phyloP scores from a whole-genome alignment of 2,888 invertebrate genomes.

The Rhagonycha fulva region DNA sequence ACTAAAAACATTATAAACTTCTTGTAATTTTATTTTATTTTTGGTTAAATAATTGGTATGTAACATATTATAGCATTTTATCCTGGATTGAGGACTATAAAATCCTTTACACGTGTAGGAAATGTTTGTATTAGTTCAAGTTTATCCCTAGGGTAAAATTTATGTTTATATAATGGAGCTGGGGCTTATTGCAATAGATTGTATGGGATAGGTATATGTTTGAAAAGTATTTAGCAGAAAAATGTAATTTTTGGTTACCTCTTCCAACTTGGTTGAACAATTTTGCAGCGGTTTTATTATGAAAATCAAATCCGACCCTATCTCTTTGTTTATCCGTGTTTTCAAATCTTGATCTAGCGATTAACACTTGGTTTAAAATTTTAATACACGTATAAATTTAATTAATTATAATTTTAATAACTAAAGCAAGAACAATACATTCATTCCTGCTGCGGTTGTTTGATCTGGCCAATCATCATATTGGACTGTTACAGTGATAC shows the following conservation, averaged over 20 bases:
- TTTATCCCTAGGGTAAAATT: constrained; percentile 7
- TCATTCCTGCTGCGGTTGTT: too few relatives aligned
- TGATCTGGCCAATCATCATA: too few relatives aligned
- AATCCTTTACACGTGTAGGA: constrained; percentile 4
- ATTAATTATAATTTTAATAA: too few relatives aligned
- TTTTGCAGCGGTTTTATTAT: neutral
- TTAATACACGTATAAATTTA: too few relatives aligned
- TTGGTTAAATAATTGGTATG: neutral
- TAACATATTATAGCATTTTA: neutral
- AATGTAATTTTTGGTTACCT: neutral
- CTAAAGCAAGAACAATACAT: too few relatives aligned
- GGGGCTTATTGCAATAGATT: constrained; percentile 1
- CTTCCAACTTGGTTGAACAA: neutral
- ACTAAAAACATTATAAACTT: neutral
- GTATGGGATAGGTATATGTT: neutral
- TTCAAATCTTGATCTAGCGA: neutral
- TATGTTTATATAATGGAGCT: constrained; percentile 5
- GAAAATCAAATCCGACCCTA: neutral
- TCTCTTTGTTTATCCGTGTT: neutral
- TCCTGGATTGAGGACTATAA: constrained; percentile 4
- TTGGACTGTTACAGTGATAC: too few relatives aligned
- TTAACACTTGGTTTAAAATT: too few relatives aligned
- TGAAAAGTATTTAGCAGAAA: neutral
- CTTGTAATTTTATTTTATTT: neutral
- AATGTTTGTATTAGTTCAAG: constrained; percentile 4